Base-by-base conservation (phyloP, 2,888 invertebrate genomes). In the Caradrina clavipalpis region DNA sequence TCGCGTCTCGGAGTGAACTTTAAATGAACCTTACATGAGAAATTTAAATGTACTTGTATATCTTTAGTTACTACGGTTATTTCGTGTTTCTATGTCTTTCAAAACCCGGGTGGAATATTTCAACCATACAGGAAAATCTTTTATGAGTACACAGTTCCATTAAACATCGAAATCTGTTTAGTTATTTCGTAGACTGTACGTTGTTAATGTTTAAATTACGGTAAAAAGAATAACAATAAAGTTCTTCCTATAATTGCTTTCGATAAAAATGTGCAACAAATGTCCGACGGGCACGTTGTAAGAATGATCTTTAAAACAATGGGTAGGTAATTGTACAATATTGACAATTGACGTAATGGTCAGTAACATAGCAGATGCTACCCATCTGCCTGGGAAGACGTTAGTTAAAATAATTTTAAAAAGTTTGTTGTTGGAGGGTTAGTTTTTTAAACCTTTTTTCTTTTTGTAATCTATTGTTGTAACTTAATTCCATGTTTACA, bases 211-310 rank as follows among this genome's bases (percentile, higher is more conserved):
- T 47, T 47, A 17, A 13, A n/a, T 49, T 49, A 49, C 49, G 49
- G n/a, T 49, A 49, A 49, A 49, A n/a, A 49, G 8, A 6, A 21
- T 8, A 7, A 42, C 19, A 56, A 39, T 56, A 35, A 56, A 35
- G 35, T 11, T 13, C 1, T 21, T 22, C 1, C 21, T 6, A 21
- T 17, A 47, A 10, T 58, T 42, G 21, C 10, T 3, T 42, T n/a
- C 17, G 17, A 7, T n/a, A 49, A 73, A 49, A 47, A 73, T 26
- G 26, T 73, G 64, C 50, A 73, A 50, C 15, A 31, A 2, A n/a
- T 10, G 19, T 45, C 42, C 19, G 51, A 51, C 6, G 17, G 11
- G 15, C 45, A 45, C 17, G 17, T 45, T 17, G 35, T 71, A 53
- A 57, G 53, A 72, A 51, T 17, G 13, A 26, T 4, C 11, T 39